phyloP scores from a whole-genome alignment of 2,888 invertebrate genomes.

The Cheilosia pagana region DNA sequence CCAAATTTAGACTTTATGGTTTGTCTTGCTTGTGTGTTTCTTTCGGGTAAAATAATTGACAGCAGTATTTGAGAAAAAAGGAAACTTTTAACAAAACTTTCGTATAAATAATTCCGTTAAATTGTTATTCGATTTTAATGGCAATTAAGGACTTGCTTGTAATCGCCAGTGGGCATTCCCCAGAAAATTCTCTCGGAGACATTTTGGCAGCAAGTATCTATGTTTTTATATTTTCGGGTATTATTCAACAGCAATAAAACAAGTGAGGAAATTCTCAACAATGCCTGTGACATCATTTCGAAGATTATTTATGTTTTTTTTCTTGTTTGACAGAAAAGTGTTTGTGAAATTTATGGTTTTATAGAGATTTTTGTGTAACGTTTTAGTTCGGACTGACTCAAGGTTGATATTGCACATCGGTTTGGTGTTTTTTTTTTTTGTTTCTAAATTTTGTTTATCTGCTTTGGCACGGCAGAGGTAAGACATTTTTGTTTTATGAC shows the following conservation, averaged over 20 bases:
- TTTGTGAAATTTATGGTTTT: not conserved
- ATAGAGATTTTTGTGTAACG: not conserved
- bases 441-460: not conserved
- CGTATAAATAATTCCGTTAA: not conserved
- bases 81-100: not conserved
- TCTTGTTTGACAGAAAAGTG: slow-evolving; percentile 2
- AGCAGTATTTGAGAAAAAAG: not conserved
- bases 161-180: slow-evolving; percentile 9
- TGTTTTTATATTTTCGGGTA: not conserved
- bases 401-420: slow-evolving; percentile 34
- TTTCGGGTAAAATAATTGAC: slow-evolving; percentile 8
- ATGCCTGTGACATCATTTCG: slow-evolving; percentile 46
- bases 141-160: slow-evolving; percentile 9
- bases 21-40: not conserved
- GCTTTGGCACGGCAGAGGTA: not conserved
- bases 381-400: slow-evolving; percentile 23
- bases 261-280: slow-evolving; percentile 14
- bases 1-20: slow-evolving; percentile 44
- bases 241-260: slow-evolving; percentile 5
- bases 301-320: too few species aligned
- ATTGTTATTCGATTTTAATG: slow-evolving; percentile 5
- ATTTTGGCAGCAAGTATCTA: slow-evolving; percentile 19
- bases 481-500: slow-evolving; percentile 10
- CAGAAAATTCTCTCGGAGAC: not conserved
- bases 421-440: slow-evolving; percentile 10